phyloP scores from a whole-genome alignment of 2,888 invertebrate genomes.

The Clunio marinus region DNA sequence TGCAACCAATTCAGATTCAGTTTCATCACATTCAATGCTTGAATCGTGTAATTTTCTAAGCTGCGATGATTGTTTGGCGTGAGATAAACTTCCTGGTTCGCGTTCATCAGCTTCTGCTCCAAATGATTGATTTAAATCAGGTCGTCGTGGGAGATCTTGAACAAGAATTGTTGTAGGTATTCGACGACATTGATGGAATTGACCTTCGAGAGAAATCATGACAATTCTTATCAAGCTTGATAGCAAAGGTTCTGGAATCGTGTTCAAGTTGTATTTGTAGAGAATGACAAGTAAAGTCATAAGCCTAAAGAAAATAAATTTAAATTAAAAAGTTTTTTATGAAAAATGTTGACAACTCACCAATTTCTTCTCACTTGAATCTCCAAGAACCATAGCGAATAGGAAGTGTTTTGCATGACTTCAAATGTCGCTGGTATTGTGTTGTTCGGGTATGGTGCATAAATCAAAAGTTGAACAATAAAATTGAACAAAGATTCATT shows the following conservation, averaged over 20 bases:
- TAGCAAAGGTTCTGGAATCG: conserved; percentile 55
- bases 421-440: conserved; percentile 53
- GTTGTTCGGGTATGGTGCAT: conserved; percentile 73
- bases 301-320: too few species aligned
- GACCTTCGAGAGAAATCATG: conserved; percentile 84
- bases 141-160: conserved; percentile 61
- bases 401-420: conserved; percentile 59
- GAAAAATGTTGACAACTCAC: too few species aligned
- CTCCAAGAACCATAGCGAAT: conserved; percentile 84
- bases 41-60: conserved; percentile 54
- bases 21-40: conserved; percentile 73
- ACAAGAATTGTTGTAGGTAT: conserved; percentile 76
- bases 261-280: conserved; percentile 61
- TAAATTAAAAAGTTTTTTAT: too few species aligned
- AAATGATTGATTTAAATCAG: conserved; percentile 71
- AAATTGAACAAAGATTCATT: conserved; percentile 49
- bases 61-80: conserved; percentile 43
- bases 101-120: conserved; percentile 63
- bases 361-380: conserved; percentile 84
- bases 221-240: conserved; percentile 80
- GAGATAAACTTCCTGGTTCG: conserved; percentile 57
- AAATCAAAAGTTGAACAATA: conserved; percentile 67
- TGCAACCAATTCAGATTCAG: conserved; percentile 75
- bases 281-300: conserved; percentile 87
- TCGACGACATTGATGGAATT: conserved; percentile 85